phyloP scores from a whole-genome alignment of 2,797 vertebrate genomes.

The Peromyscus aztecus region DNA sequence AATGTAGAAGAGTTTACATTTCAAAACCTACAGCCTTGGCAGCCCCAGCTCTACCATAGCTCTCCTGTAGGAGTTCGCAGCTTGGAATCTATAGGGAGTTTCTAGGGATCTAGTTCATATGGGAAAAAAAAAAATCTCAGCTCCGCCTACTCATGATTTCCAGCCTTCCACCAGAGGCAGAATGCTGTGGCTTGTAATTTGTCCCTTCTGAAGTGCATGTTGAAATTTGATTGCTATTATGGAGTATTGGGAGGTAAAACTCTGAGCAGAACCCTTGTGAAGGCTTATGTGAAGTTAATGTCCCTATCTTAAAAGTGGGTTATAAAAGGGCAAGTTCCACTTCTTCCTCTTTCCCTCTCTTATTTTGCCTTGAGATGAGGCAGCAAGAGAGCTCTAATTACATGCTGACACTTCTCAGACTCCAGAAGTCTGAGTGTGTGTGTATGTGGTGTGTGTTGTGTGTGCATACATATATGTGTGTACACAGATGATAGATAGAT shows the following conservation, averaged over 20 bases:
- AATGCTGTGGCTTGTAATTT: not conserved
- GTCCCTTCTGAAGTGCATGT: not conserved
- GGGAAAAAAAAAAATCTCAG: not conserved
- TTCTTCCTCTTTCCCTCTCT: not conserved
- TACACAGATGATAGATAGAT: too few species aligned
- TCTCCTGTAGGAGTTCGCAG: not conserved
- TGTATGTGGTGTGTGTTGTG: not conserved
- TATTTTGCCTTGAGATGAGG: not conserved
- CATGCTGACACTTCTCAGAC: not conserved
- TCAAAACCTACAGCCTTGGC: slow-evolving; percentile 52
- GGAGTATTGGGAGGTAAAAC: not conserved
- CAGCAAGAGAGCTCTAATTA: not conserved
- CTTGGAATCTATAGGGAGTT: not conserved
- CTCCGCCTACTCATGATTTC: not conserved
- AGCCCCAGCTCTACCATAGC: not conserved
- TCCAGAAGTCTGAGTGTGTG: not conserved
- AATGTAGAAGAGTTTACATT: slow-evolving; percentile 35
- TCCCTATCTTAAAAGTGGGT: not conserved
- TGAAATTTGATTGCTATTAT: not conserved
- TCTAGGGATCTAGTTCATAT: slow-evolving; percentile 31
- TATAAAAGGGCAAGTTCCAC: not conserved
- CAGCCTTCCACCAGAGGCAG: not conserved
- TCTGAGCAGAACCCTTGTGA: not conserved
- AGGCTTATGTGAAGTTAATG: not conserved
- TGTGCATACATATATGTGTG: not conserved